Evolutionary conservation across 2,797 vertebrate species (phyloP).

Genomic region (Megalops cyprinoides): DNA sequence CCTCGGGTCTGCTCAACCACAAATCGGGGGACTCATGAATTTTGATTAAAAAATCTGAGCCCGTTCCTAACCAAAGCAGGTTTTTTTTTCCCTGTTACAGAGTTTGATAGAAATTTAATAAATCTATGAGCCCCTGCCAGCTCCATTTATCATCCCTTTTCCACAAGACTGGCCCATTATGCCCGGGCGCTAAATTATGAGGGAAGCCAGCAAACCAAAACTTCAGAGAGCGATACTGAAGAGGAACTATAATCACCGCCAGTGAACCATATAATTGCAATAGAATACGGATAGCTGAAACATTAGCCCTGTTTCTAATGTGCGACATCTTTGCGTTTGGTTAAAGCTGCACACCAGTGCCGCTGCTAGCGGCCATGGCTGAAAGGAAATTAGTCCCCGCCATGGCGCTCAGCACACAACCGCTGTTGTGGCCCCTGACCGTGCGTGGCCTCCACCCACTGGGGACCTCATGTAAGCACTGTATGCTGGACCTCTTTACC

Average conservation of each 20-base stretch:
- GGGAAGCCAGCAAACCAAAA: slow-evolving; percentile 88
- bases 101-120: slow-evolving; percentile 98
- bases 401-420: not conserved
- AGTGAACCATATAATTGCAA: slow-evolving; percentile 99
- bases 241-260: slow-evolving; percentile 96
- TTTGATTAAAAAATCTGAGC: slow-evolving; percentile 91
- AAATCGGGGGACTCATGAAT: slow-evolving; percentile 83
- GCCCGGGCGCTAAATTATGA: slow-evolving; percentile 87
- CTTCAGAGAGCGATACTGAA: slow-evolving; percentile 84
- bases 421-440: not conserved
- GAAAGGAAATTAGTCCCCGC: not conserved
- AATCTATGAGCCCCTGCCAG: slow-evolving; percentile 92
- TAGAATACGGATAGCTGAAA: slow-evolving; percentile 94
- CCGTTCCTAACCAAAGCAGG: slow-evolving; percentile 84
- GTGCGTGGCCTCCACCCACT: not conserved
- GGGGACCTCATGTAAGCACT: not conserved
- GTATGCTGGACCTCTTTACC: no score
- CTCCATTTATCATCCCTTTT: slow-evolving; percentile 86
- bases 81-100: slow-evolving; percentile 78
- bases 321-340: slow-evolving; percentile 82
- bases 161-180: slow-evolving; percentile 87
- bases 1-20: slow-evolving; percentile 83
- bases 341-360: slow-evolving; percentile 37
- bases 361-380: not conserved
- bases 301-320: slow-evolving; percentile 95